Evolutionary conservation across 30 jellyfish, hydroid and myxozoan species (phyloP).

Genomic region (Turritopsis dohrnii): DNA sequence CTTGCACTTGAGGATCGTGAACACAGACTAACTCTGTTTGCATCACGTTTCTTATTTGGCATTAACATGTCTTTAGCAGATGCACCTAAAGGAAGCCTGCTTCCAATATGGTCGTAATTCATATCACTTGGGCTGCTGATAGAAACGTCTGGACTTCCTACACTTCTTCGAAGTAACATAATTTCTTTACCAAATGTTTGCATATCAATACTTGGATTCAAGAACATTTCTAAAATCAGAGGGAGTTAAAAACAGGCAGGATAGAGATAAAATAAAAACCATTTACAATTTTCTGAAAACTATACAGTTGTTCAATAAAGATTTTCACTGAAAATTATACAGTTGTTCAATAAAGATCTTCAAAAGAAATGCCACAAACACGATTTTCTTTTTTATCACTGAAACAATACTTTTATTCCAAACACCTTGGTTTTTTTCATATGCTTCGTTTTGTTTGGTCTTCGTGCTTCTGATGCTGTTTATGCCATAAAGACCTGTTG

Average conservation of each 20-base stretch:
- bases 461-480: background rate
- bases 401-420: background rate
- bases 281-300: too few relatives aligned
- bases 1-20: background rate
- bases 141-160: background rate
- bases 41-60: background rate
- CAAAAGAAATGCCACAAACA: background rate
- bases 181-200: background rate
- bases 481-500: background rate
- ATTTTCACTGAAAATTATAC: background rate
- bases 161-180: background rate
- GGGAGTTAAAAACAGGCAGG: background rate
- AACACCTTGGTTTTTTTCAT: background rate
- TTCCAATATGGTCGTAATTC: background rate
- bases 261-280: background rate
- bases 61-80: background rate
- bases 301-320: background rate
- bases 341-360: background rate
- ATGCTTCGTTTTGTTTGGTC: background rate
- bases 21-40: background rate
- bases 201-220: background rate
- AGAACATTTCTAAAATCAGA: background rate
- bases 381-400: background rate
- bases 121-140: background rate
- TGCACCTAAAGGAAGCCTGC: conserved; percentile 1